phyloP scores from a whole-genome alignment of 2,888 invertebrate species.

The Galeruca laticollis region DNA sequence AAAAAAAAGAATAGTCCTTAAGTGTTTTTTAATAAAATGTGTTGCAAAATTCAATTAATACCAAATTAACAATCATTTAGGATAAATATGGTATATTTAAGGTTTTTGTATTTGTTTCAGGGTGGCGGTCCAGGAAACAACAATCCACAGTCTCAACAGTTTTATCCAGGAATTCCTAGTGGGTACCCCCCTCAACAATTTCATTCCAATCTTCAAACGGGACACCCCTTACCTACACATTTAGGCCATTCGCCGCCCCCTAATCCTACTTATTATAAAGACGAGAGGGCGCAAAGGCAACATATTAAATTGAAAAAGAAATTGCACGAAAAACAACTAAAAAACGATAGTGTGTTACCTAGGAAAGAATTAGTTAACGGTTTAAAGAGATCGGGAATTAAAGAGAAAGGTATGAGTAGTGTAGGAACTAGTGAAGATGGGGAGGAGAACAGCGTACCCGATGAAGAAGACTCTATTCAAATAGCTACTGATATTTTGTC shows the following conservation, averaged over 20 bases:
- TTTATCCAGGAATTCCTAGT: conserved; percentile 69
- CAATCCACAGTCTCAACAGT: conserved; percentile 77
- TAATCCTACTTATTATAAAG: conserved; percentile 75
- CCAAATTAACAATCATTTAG: too few relatives aligned
- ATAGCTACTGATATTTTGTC: conserved; percentile 79
- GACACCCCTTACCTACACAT: conserved; percentile 70
- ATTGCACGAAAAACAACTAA: conserved; percentile 71
- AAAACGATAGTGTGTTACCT: conserved; percentile 51
- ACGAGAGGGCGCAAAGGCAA: conserved; percentile 83
- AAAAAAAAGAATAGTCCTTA: too few relatives aligned
- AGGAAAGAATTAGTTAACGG: conserved; percentile 76
- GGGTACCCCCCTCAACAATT: conserved; percentile 66
- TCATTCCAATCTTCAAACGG: conserved; percentile 70
- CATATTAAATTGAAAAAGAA: conserved; percentile 83
- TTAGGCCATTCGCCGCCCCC: conserved; percentile 78
- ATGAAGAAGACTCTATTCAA: conserved; percentile 80
- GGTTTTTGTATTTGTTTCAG: conserved; percentile 35
- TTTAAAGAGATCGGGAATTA: conserved; percentile 63
- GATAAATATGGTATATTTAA: too few relatives aligned
- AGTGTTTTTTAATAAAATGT: too few relatives aligned
- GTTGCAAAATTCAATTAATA: too few relatives aligned
- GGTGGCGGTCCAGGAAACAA: conserved; percentile 79
- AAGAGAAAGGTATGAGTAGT: conserved; percentile 69
- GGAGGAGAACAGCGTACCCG: conserved; percentile 80
- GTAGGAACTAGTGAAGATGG: conserved; percentile 85